These are phyloP conservation scores for cat (Felis catus) DNA, from an alignment of 2,113 vertebrate species.

Conservation along the genomic window DNA sequence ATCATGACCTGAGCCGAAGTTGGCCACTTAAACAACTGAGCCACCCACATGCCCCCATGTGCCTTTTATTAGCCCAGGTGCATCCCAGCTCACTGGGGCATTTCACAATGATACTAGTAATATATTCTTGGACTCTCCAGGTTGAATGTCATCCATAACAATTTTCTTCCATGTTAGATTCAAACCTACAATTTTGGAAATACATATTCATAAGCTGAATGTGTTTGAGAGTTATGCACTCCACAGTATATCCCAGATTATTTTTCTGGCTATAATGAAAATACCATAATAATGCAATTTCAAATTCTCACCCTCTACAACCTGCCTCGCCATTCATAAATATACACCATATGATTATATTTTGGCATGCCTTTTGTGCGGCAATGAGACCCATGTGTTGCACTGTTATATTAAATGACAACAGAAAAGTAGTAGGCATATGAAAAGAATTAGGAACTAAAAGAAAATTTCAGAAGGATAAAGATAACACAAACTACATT, in stretches of 20 bases:
- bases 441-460: background rate
- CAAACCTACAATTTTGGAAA: background rate
- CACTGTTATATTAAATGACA: background rate
- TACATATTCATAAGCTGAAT: background rate
- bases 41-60: background rate
- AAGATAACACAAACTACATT: background rate
- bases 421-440: too few relatives aligned
- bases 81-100: background rate
- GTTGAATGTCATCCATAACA: background rate
- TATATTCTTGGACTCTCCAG: background rate
- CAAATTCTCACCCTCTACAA: background rate
- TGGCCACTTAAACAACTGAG: too few relatives aligned
- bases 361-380: background rate
- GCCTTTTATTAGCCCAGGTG: background rate
- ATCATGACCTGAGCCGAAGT: too few relatives aligned
- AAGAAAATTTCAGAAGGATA: background rate
- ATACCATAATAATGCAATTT: background rate
- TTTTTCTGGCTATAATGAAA: background rate
- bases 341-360: background rate
- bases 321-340: background rate
- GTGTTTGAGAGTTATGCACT: background rate
- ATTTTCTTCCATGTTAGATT: background rate
- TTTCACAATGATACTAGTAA: background rate
- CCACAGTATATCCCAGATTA: background rate
- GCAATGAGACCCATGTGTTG: background rate